Conservation (phyloP, 2,113 vertebrate species). For the Carettochelys insculpta region DNA sequence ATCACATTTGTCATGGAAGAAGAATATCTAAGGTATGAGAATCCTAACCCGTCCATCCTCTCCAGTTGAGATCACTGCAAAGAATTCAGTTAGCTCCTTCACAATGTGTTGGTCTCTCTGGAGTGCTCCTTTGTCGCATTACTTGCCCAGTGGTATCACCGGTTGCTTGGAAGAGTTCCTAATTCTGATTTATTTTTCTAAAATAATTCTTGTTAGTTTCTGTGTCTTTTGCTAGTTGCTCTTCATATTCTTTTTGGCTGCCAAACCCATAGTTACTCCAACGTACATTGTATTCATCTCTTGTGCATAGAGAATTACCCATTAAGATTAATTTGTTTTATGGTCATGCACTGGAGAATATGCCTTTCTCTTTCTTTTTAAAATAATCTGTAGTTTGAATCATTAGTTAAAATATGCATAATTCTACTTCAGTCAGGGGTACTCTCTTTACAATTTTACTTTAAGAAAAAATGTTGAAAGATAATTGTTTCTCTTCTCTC, state of each 20-base stretch:
- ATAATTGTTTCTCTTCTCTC: slow-evolving; percentile 71
- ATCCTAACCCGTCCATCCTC: background rate
- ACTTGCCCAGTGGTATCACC: background rate
- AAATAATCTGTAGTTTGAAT: slow-evolving; percentile 48
- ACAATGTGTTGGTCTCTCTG: background rate
- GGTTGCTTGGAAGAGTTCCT: background rate
- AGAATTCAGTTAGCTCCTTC: background rate
- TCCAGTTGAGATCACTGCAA: background rate
- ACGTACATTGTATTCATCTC: background rate
- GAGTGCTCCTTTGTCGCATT: background rate
- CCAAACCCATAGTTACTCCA: background rate
- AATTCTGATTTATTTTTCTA: background rate
- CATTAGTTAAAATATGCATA: slow-evolving; percentile 47
- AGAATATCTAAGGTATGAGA: background rate
- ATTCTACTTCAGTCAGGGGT: slow-evolving; percentile 20
- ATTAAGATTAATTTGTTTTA: slow-evolving; percentile 48
- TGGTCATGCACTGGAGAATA: background rate
- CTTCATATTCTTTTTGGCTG: background rate
- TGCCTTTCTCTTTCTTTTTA: slow-evolving; percentile 22
- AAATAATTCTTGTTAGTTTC: background rate
- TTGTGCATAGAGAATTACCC: slow-evolving; percentile 17
- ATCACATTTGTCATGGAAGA: background rate
- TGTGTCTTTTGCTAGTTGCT: background rate
- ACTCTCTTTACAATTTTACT: slow-evolving; percentile 9
- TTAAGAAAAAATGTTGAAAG: slow-evolving; percentile 36